These are phyloP conservation scores for Caenorhabditis tropicalis DNA, from an alignment of 1,140 invertebrate species.

Conservation along the genomic window DNA sequence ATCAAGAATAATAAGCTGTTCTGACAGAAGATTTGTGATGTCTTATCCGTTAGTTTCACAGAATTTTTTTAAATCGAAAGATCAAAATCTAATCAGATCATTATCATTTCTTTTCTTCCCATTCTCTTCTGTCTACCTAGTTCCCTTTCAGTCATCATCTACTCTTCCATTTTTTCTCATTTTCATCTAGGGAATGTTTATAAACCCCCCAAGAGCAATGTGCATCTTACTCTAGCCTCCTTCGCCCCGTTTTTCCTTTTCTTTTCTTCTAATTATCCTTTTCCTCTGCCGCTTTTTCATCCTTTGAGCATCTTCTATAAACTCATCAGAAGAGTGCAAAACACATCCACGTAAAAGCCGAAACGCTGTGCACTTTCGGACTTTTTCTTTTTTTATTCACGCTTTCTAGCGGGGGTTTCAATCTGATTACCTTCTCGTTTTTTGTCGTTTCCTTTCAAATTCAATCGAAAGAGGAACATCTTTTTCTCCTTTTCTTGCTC, in stretches of 20 bases:
- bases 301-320: not conserved
- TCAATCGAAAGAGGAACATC: constrained; percentile 36
- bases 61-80: too few relatives aligned
- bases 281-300: constrained; percentile 12
- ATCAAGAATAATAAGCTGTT: too few relatives aligned
- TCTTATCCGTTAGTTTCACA: too few relatives aligned
- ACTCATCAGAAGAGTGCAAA: constrained; percentile 22
- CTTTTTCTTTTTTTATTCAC: not conserved
- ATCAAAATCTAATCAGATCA: too few relatives aligned
- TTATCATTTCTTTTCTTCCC: too few relatives aligned
- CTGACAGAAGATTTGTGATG: too few relatives aligned
- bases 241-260: not conserved
- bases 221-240: not conserved
- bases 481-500: constrained; percentile 11
- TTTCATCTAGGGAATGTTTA: not conserved
- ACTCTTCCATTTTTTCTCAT: not conserved
- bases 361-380: not conserved
- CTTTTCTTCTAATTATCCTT: constrained; percentile 16
- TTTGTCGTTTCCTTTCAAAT: constrained; percentile 9
- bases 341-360: not conserved
- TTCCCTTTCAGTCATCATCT: too few relatives aligned
- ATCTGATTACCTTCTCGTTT: constrained; percentile 32
- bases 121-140: too few relatives aligned
- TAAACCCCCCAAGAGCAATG: not conserved
- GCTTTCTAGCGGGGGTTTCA: not conserved